Base-by-base conservation (phyloP, 2,888 invertebrate genomes). In the Dicycla oo region DNA sequence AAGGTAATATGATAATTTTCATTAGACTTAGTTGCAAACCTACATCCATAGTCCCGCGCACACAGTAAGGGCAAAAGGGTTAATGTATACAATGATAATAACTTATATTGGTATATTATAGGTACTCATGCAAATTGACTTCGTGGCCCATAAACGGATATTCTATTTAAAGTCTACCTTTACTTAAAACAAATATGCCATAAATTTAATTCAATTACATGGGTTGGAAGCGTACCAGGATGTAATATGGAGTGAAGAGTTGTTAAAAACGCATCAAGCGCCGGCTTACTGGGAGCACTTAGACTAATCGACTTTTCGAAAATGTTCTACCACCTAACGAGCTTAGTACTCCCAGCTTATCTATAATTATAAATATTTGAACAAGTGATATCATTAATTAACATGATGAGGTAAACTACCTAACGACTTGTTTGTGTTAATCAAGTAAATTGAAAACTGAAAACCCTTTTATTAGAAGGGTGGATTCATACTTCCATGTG, bases 261-360 rank as follows among this genome's bases (percentile, higher is more conserved):
- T 90, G 90, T 93, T 92, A 93, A 92, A 93, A 93, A 90, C 89
- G 84, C 90, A 93, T 93, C 90, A 93, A 85, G 84, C 78, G 78
- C 78, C 80, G 43, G 80, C 75, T 79, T 76, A 78, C 69, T 70
- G 80, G 73, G 67, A 75, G 85, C 87, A 90, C 87, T 90, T 85
- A 86, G 73, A 82, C 74, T 89, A 89, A 90, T 89, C 80, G 83
- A 82, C 73, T 78, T 83, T 84, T 80, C 72, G 78, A 75, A 85
- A 86, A 85, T 75, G 77, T 74, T 85, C 80, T 77, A 87, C 86
- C 74, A 75, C 82, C 76, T 92, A 88, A 91, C 87, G 84, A 89
- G 86, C 72, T 85, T 72, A 88, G 85, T 79, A 71, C 72, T 89
- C 78, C 79, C 86, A 56, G 30, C 15, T 76, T 86, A 60, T 30